Conservation (phyloP, 2,113 vertebrate species). For the Laterallus jamaicensis region DNA sequence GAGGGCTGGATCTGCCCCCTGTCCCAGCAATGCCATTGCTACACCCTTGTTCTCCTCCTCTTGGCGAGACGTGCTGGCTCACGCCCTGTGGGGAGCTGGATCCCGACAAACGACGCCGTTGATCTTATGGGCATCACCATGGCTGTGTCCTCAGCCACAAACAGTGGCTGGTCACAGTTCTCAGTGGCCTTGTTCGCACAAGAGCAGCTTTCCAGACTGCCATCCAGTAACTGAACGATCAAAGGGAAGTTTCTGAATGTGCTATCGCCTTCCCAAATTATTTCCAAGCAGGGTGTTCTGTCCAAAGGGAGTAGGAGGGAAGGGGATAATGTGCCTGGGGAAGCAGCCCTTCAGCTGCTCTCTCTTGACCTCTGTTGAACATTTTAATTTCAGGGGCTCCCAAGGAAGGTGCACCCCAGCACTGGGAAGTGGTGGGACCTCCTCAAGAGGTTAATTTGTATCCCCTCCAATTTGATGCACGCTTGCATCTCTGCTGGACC, state of each 20-base stretch:
- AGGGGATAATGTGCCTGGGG: neutral
- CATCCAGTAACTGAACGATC: neutral
- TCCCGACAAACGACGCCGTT: neutral
- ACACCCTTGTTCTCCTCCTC: neutral
- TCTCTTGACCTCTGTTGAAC: neutral
- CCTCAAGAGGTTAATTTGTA: neutral
- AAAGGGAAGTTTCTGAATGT: neutral
- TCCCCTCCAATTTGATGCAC: neutral
- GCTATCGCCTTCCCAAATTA: neutral
- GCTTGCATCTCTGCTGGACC: neutral
- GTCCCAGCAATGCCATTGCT: neutral
- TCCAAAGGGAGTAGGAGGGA: neutral
- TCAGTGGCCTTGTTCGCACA: neutral
- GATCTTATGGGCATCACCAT: neutral
- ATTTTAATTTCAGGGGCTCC: neutral
- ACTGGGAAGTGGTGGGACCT: neutral
- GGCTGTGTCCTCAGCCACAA: neutral
- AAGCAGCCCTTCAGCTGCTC: neutral
- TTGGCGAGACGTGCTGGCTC: neutral
- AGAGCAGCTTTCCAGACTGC: neutral
- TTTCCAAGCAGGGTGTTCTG: neutral
- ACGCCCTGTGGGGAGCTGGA: neutral
- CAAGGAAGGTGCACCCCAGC: neutral
- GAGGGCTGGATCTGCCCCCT: neutral
- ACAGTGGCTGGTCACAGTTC: neutral